Evolutionary conservation across 2,113 vertebrate genomes (phyloP).

Genomic region (Alectura lathami): DNA sequence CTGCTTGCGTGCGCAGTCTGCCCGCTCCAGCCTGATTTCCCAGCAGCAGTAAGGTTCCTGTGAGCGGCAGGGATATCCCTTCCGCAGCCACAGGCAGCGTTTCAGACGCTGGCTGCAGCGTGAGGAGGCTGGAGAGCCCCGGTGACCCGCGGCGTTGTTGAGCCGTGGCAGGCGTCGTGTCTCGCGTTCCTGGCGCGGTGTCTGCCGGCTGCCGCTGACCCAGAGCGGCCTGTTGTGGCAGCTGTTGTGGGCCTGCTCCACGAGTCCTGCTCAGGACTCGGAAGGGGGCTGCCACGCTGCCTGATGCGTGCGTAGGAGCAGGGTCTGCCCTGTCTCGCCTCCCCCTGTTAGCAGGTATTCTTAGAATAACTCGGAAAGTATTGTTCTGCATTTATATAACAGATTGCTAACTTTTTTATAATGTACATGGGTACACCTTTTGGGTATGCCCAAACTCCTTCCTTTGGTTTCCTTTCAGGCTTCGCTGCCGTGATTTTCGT

Average conservation of each 20-base stretch:
- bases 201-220: no score
- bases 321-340: not conserved
- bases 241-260: no score
- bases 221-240: no score
- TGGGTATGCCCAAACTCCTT: not conserved
- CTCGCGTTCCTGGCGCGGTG: no score
- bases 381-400: not conserved
- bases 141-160: not conserved
- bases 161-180: accelerated
- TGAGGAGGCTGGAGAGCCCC: not conserved
- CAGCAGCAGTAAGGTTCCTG: not conserved
- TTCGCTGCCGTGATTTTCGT: not conserved
- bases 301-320: not conserved
- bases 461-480: not conserved
- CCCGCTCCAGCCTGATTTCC: not conserved
- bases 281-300: not conserved
- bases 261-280: no score
- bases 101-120: not conserved
- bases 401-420: not conserved
- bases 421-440: not conserved
- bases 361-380: not conserved
- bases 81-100: not conserved
- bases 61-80: not conserved
- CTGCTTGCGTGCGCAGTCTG: not conserved
- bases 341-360: not conserved